phyloP scores from a whole-genome alignment of 2,888 invertebrate species.

The Acronicta psi region DNA sequence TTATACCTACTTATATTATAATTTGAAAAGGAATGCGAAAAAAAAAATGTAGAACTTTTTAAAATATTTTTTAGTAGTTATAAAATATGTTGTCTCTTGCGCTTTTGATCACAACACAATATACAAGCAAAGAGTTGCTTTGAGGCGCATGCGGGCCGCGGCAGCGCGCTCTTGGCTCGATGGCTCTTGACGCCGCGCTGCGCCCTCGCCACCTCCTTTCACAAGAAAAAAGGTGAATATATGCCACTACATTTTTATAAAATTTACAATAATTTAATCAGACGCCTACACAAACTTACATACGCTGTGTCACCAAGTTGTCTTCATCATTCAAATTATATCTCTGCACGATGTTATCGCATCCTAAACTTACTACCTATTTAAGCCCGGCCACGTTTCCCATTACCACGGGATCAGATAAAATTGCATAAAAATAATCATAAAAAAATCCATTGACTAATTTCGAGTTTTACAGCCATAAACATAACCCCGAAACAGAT shows the following conservation, averaged over 20 bases:
- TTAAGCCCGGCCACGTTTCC: no score
- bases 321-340: constrained; percentile 14
- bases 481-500: no score
- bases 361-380: no score
- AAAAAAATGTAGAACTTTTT: no score
- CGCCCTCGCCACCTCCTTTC: constrained; percentile 76
- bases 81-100: constrained; percentile 64
- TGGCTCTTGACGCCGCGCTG: constrained; percentile 78
- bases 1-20: no score
- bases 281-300: constrained; percentile 14
- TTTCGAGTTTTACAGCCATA: no score
- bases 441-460: no score
- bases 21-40: no score
- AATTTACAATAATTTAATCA: constrained; percentile 48
- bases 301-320: neutral
- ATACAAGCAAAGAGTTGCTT: constrained; percentile 75
- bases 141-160: constrained; percentile 76
- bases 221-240: constrained; percentile 67
- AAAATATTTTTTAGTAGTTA: neutral
- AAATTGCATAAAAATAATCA: no score
- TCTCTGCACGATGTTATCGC: constrained; percentile 1
- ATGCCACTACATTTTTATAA: constrained; percentile 52
- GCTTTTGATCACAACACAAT: constrained; percentile 77
- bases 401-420: no score
- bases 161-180: constrained; percentile 77